Percentiles rank a stretch among this genome's conserved stretches.
Conservation (phyloP, 2,113 vertebrate species). For the Amphiprion ocellaris region DNA sequence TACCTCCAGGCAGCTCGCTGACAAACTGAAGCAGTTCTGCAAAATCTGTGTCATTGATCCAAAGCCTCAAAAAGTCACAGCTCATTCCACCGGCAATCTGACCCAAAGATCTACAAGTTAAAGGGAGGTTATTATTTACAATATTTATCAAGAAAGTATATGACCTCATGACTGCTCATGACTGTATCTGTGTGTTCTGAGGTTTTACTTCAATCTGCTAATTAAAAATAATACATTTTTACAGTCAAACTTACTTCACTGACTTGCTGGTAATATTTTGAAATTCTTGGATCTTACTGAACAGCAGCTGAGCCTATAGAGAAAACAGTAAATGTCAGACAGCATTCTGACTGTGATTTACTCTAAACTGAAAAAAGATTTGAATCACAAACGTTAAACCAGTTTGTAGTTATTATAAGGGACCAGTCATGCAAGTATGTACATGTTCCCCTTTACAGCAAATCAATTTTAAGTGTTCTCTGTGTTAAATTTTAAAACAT, state of each 20-base stretch:
- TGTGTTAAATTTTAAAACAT: no score
- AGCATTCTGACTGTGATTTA: neutral
- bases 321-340: conserved; percentile 42
- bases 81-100: conserved; percentile 87
- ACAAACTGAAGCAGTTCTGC: conserved; percentile 84
- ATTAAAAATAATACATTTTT: no score
- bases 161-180: neutral
- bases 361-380: neutral
- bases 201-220: neutral
- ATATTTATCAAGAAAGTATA: neutral
- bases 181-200: neutral
- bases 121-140: conserved; percentile 2
- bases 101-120: conserved; percentile 83
- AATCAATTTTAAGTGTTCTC: no score
- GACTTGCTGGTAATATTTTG: conserved; percentile 81
- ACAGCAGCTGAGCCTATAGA: conserved; percentile 89
- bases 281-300: conserved; percentile 83
- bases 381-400: neutral
- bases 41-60: conserved; percentile 85
- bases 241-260: conserved; percentile 82
- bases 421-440: neutral
- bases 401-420: no score
- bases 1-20: conserved; percentile 81
- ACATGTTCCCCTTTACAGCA: neutral
- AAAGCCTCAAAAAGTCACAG: conserved; percentile 85